Evolutionary conservation across 1,140 invertebrate species (phyloP).

Genomic region (Euborellia annulipes): DNA sequence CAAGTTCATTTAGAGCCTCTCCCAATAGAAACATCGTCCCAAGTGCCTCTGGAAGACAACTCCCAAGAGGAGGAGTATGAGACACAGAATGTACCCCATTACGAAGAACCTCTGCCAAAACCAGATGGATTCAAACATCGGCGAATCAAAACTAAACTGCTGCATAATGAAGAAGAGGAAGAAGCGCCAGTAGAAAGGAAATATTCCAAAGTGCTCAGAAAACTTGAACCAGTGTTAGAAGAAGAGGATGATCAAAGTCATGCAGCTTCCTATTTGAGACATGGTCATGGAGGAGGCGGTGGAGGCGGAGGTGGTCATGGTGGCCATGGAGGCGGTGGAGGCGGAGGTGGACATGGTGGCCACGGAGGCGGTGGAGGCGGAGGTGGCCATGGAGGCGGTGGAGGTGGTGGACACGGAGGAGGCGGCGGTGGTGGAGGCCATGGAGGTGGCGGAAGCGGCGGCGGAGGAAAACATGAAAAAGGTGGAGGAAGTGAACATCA

Average conservation of each 20-base stretch:
- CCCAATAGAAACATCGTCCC: too few relatives aligned
- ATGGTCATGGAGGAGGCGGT: constrained; percentile 1
- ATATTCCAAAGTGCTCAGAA: too few relatives aligned
- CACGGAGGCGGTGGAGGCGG: neutral
- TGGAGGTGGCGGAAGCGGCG: neutral
- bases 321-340: neutral
- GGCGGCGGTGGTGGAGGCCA: neutral
- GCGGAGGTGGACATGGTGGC: neutral
- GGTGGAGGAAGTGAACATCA: constrained; percentile 11
- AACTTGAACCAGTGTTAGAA: neutral
- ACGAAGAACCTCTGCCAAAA: too few relatives aligned
- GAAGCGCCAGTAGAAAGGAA: too few relatives aligned
- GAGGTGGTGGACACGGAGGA: neutral
- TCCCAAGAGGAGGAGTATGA: too few relatives aligned
- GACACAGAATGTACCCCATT: too few relatives aligned
- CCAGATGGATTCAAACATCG: too few relatives aligned
- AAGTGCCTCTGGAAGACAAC: too few relatives aligned
- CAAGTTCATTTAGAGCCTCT: too few relatives aligned
- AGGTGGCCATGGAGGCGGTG: neutral
- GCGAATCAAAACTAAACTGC: too few relatives aligned
- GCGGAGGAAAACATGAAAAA: constrained; percentile 7
- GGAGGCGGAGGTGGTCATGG: neutral
- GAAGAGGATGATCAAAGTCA: constrained; percentile 3
- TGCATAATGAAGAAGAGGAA: too few relatives aligned
- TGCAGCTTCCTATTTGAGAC: neutral